These are phyloP conservation scores for Goniozus legneri DNA, from an alignment of 1,140 invertebrate species.

Conservation along the genomic window DNA sequence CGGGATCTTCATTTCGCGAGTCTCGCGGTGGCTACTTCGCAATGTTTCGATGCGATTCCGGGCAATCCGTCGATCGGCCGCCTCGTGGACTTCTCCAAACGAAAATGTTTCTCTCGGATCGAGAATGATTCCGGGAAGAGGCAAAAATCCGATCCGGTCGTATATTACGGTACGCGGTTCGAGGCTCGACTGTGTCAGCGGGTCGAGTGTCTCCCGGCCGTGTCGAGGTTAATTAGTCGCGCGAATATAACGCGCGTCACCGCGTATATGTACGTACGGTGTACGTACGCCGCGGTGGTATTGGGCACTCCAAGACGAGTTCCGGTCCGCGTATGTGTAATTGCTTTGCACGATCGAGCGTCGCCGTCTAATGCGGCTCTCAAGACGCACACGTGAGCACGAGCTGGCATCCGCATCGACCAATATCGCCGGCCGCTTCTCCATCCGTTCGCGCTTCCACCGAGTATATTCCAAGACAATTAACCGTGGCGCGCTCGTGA, in stretches of 20 bases:
- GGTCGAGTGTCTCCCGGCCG: constrained; percentile 28
- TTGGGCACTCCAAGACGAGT: constrained; percentile 9
- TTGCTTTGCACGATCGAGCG: constrained; percentile 28
- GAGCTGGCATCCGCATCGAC: constrained; percentile 6
- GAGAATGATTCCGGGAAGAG: too few relatives aligned
- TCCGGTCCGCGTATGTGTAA: constrained; percentile 16
- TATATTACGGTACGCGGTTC: constrained; percentile 1
- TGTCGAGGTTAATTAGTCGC: constrained; percentile 32
- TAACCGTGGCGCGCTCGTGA: too few relatives aligned
- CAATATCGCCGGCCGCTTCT: constrained; percentile 20
- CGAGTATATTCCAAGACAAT: too few relatives aligned
- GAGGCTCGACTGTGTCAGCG: constrained; percentile 26
- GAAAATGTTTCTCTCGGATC: too few relatives aligned
- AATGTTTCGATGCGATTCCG: too few relatives aligned
- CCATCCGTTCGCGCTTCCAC: too few relatives aligned
- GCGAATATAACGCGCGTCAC: constrained; percentile 10
- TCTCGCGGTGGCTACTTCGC: too few relatives aligned
- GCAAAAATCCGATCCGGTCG: too few relatives aligned
- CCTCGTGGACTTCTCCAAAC: too few relatives aligned
- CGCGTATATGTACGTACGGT: too few relatives aligned
- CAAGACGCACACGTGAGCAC: constrained; percentile 7
- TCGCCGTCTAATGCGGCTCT: constrained; percentile 7
- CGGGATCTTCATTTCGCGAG: too few relatives aligned
- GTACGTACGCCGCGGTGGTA: constrained; percentile 17
- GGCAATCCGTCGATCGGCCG: too few relatives aligned